phyloP scores from a whole-genome alignment of 1,140 invertebrate genomes.

The Sitophilus oryzae region DNA sequence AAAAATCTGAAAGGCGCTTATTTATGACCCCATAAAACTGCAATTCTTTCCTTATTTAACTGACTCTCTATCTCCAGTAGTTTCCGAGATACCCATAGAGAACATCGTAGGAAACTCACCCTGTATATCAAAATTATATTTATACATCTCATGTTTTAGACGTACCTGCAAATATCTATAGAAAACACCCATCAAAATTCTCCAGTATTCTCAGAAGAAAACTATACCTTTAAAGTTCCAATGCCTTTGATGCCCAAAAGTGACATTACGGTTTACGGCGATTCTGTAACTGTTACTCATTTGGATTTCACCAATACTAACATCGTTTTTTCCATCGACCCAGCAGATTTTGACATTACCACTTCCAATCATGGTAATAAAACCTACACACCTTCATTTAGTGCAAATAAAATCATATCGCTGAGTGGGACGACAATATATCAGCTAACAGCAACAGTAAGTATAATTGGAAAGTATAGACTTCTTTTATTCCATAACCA shows the following conservation, averaged over 20 bases:
- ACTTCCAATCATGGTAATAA: slow-evolving; percentile 8
- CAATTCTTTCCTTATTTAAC: too few relatives aligned
- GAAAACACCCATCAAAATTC: slow-evolving; percentile 8
- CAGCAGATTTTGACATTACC: slow-evolving; percentile 16
- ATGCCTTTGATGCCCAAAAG: slow-evolving; percentile 28
- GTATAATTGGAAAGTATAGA: neutral
- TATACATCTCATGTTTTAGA: too few relatives aligned
- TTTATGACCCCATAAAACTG: too few relatives aligned
- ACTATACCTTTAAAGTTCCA: slow-evolving; percentile 26
- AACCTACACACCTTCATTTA: slow-evolving; percentile 18
- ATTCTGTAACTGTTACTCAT: slow-evolving; percentile 22
- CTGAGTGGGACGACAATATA: slow-evolving; percentile 10
- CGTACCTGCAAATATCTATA: too few relatives aligned
- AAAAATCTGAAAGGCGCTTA: too few relatives aligned
- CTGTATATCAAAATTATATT: too few relatives aligned
- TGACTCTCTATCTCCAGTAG: too few relatives aligned
- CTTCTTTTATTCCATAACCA: neutral
- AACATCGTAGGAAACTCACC: too few relatives aligned
- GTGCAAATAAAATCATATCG: slow-evolving; percentile 12
- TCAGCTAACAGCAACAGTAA: slow-evolving; percentile 24
- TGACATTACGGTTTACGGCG: slow-evolving; percentile 25
- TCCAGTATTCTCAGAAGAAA: slow-evolving; percentile 9
- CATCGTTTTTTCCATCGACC: slow-evolving; percentile 25
- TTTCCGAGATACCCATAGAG: too few relatives aligned
- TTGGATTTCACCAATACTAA: slow-evolving; percentile 30